phyloP scores from a whole-genome alignment of 2,888 invertebrate genomes.

The Drosophila ezoana region DNA sequence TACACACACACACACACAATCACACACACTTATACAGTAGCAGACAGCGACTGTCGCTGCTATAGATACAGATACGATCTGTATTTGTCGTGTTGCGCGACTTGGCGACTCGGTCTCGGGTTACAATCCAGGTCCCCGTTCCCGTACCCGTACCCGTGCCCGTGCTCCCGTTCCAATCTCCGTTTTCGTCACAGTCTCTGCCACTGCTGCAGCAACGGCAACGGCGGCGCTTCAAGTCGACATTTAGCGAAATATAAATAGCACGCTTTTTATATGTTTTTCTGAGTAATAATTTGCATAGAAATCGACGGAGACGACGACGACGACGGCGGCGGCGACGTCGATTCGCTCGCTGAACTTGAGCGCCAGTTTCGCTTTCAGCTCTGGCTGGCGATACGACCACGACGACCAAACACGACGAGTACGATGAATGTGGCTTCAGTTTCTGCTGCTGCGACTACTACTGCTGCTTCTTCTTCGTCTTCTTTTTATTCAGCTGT shows the following conservation, averaged over 20 bases:
- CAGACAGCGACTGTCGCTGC: conserved; percentile 39
- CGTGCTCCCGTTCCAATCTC: conserved; percentile 22
- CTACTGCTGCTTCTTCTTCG: conserved; percentile 22
- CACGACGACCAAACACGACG: conserved; percentile 23
- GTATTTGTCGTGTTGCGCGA: conserved; percentile 63
- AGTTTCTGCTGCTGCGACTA: conserved; percentile 37
- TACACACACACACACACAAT: neutral
- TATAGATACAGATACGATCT: conserved; percentile 76
- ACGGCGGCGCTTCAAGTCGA: conserved; percentile 68
- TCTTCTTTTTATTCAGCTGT: conserved; percentile 28
- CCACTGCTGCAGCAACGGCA: conserved; percentile 53
- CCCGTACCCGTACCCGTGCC: conserved; percentile 16
- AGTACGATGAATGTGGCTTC: conserved; percentile 33
- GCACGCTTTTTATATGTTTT: conserved; percentile 73
- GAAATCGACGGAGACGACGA: conserved; percentile 64
- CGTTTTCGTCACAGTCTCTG: conserved; percentile 57
- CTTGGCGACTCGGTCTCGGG: conserved; percentile 59
- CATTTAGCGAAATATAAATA: conserved; percentile 78
- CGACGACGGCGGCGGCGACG: conserved; percentile 20
- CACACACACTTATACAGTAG: conserved; percentile 21
- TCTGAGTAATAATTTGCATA: conserved; percentile 78
- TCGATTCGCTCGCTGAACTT: conserved; percentile 73
- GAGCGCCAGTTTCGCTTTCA: conserved; percentile 77
- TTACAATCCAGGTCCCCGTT: conserved; percentile 44
- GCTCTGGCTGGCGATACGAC: conserved; percentile 34